Conservation (phyloP, 2,113 vertebrate species). For the Orthonyx spaldingii region DNA sequence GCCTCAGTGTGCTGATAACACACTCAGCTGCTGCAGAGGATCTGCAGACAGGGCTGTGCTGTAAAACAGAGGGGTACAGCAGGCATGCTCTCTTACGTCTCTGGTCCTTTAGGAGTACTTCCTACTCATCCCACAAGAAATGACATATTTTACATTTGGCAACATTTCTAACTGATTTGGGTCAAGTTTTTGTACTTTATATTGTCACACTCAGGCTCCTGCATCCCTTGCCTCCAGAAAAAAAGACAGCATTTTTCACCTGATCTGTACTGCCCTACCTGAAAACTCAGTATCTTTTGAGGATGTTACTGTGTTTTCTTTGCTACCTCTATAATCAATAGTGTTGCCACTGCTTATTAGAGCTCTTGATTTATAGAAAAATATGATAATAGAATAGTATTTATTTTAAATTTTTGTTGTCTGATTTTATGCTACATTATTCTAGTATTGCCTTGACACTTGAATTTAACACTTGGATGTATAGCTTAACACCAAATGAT, state of each 20-base stretch:
- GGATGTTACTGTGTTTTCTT: neutral
- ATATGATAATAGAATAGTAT: neutral
- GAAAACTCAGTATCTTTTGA: neutral
- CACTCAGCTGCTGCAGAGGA: no score
- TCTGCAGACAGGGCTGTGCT: neutral
- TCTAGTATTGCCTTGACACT: neutral
- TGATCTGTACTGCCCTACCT: neutral
- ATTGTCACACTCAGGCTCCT: neutral
- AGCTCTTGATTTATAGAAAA: neutral
- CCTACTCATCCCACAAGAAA: neutral
- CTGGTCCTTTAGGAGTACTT: neutral
- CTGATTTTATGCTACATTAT: neutral
- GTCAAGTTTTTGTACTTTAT: neutral
- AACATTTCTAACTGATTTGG: neutral
- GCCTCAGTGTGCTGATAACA: neutral
- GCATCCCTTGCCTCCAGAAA: neutral
- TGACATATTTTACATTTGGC: neutral
- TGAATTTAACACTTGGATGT: neutral
- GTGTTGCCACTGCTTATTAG: neutral
- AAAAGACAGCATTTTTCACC: neutral
- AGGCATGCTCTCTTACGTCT: neutral
- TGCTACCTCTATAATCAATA: neutral
- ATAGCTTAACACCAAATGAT: neutral
- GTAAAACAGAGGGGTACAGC: neutral
- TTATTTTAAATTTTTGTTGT: neutral